Evolutionary conservation across 2,888 invertebrate species (phyloP), one percentile per base, ranked within the genome.

Genomic region (Pollenia amentaria): DNA sequence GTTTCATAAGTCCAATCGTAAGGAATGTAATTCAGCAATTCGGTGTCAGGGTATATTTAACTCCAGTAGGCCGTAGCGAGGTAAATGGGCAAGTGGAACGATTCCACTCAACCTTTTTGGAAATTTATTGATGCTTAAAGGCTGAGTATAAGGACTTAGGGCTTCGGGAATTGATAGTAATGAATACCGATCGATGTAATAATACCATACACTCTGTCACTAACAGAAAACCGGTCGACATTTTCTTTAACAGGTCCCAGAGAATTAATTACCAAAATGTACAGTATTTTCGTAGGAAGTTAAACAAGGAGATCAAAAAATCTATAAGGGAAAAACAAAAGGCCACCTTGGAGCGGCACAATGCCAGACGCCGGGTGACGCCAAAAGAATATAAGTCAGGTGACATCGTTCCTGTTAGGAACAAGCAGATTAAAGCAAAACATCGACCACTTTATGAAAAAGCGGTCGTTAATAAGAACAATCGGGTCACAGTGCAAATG

Each of bases 141-240:
- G 48, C 18, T 11, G 80, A 87, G 62, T 67, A 70, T 21, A 46
- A n/a, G 18, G 55, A 79, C 11, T 46, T 62, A 3, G 40, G 38
- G 4, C 8, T 62, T 38, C 82, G 51, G n/a, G 79, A 80, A 70
- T 12, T 81, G 12, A 11, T 87, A 11, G 12, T 69, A n/a, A 72
- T 80, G 10, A 40, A 85, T 12, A 86, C 87, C 0, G 88, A 88
- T 38, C 46, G 88, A 10, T 88, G 88, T n/a, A 88, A 88, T 48
- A 88, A 84, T 70, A 67, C 85, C 0, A 16, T 88, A 3, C 85
- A 88, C 18, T 87, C 88, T 12, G 87, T 88, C 0, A 88, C 79
- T 0, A 80, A 82, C 16, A 29, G 29, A 29, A 29, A 29, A 29
- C 29, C 29, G 29, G 29, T 29, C 29, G 29, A 29, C 29, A 29